Conservation (phyloP, 2,888 invertebrate species). For the Matsumyia berberina region DNA sequence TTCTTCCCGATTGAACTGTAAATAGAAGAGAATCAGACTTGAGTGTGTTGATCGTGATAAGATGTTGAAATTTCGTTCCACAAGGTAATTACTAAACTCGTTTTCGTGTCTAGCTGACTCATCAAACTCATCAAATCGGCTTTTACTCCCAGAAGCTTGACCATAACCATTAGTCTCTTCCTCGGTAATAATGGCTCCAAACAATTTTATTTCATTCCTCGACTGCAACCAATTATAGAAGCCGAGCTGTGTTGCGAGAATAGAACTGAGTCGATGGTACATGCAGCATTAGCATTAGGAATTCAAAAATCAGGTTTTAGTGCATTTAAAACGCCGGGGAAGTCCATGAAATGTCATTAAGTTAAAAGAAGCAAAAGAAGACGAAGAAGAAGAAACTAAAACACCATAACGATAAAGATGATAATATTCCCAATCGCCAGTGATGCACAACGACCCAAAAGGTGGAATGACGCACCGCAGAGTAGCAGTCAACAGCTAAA, state of each 20-base stretch:
- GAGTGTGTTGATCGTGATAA: not conserved
- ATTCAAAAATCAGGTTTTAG: conserved; percentile 40
- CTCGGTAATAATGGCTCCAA: not conserved
- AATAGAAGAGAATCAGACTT: conserved; percentile 79
- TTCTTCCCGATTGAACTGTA: conserved; percentile 92
- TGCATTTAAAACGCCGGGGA: conserved; percentile 30
- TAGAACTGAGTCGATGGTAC: not conserved
- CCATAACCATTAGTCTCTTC: not conserved
- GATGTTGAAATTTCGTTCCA: conserved; percentile 8
- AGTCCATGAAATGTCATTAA: conserved; percentile 30
- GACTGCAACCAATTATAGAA: conserved; percentile 18
- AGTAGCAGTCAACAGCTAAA: too few relatives aligned
- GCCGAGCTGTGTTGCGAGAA: not conserved
- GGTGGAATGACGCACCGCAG: conserved; percentile 51
- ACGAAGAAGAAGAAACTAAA: not conserved
- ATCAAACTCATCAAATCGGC: not conserved
- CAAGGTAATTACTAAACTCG: conserved; percentile 1
- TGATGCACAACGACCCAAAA: conserved; percentile 49
- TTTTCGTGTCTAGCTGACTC: not conserved
- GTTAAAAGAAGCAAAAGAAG: conserved; percentile 15
- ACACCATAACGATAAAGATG: conserved; percentile 1
- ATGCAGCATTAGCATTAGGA: conserved; percentile 1
- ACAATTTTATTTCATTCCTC: not conserved
- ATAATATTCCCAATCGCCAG: conserved; percentile 19
- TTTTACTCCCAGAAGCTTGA: conserved; percentile 15